phyloP scores from a whole-genome alignment of 2,113 vertebrate species.

The Micromys minutus region DNA sequence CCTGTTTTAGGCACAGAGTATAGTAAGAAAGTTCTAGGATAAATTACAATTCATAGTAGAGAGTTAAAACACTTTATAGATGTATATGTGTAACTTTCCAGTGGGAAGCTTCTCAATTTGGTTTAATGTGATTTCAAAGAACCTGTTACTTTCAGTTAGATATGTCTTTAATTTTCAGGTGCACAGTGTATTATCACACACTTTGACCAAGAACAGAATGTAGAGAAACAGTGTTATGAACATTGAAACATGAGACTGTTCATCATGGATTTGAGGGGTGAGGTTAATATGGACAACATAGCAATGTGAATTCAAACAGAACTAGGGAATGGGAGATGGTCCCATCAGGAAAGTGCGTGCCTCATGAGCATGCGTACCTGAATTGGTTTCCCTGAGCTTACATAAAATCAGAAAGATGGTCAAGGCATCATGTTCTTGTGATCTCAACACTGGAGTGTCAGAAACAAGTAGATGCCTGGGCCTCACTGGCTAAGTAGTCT shows the following conservation, averaged over 20 bases:
- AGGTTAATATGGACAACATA: background rate
- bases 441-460: background rate
- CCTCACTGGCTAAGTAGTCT: background rate
- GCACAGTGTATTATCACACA: background rate
- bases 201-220: background rate
- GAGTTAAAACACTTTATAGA: background rate
- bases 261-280: background rate
- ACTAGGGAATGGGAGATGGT: background rate
- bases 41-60: background rate
- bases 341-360: background rate
- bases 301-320: background rate
- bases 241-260: background rate
- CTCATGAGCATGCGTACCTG: background rate
- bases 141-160: background rate
- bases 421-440: background rate
- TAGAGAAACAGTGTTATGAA: background rate
- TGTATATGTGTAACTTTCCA: background rate
- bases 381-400: background rate
- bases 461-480: background rate
- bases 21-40: slow-evolving; percentile 13
- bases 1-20: background rate
- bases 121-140: slow-evolving; percentile 24
- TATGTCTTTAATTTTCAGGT: background rate
- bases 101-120: background rate
- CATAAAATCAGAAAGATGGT: background rate